A percentile compares a stretch with the other conserved stretches of the same genome.
Conservation (phyloP, 2,113 vertebrate species). For the Oceanites oceanicus region DNA sequence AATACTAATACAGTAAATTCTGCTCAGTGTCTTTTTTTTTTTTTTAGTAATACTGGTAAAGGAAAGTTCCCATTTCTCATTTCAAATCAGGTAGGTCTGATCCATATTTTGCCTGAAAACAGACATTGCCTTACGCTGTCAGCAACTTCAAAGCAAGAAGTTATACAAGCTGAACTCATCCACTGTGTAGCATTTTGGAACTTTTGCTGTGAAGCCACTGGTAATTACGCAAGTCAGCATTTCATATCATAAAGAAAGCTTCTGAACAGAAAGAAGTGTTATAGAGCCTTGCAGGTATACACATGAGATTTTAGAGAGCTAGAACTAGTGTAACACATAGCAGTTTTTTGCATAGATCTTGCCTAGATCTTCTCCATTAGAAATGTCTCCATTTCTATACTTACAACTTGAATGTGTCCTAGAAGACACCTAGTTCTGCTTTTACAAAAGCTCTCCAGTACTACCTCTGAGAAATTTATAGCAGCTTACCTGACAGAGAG, state of each 20-base stretch:
- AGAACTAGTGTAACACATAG: background rate
- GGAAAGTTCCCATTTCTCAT: background rate
- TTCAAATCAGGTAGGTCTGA: background rate
- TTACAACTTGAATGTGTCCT: background rate
- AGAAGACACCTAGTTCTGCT: background rate
- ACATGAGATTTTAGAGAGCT: background rate
- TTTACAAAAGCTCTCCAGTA: background rate
- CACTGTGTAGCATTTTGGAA: background rate
- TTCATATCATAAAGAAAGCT: background rate
- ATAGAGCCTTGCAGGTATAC: background rate
- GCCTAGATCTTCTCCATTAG: background rate
- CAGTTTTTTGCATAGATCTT: background rate
- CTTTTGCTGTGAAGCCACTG: background rate
- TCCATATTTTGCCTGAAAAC: background rate
- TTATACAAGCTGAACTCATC: background rate
- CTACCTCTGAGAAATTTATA: background rate
- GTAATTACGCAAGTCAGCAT: background rate
- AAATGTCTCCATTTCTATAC: background rate
- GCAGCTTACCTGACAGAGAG: background rate
- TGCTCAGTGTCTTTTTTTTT: background rate
- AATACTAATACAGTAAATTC: background rate
- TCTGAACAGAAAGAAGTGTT: background rate
- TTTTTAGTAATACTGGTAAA: background rate
- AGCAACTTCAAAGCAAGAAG: background rate
- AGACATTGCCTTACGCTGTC: background rate